phyloP scores from a whole-genome alignment of 2,113 vertebrate genomes.

The Oriolus oriolus region DNA sequence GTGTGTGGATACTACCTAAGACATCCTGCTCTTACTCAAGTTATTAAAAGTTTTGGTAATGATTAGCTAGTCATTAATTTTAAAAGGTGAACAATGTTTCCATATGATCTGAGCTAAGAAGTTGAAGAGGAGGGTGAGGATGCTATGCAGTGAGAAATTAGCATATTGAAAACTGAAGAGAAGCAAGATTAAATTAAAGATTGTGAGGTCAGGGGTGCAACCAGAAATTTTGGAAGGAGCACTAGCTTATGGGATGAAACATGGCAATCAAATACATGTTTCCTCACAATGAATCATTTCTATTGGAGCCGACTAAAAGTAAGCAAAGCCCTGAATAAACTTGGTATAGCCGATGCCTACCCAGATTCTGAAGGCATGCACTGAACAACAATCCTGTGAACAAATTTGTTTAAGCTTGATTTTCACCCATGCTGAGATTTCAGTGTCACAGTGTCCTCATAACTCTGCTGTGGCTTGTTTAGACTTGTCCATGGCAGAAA shows the following conservation, averaged over 20 bases:
- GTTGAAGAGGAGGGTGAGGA: background rate
- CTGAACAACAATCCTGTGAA: fast-evolving
- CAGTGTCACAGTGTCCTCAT: background rate
- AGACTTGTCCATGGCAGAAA: background rate
- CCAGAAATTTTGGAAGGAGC: background rate
- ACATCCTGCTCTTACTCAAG: background rate
- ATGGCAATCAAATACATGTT: background rate
- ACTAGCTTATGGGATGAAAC: background rate
- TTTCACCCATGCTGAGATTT: background rate
- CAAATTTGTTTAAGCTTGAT: background rate
- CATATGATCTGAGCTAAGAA: background rate
- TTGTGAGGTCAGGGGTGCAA: background rate
- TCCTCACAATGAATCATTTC: background rate
- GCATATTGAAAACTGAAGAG: background rate
- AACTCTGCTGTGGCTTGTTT: background rate
- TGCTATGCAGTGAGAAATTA: background rate
- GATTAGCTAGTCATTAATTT: background rate
- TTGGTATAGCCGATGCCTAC: background rate
- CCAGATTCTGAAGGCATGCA: background rate
- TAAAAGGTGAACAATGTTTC: background rate
- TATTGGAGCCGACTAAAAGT: background rate
- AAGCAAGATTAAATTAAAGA: background rate
- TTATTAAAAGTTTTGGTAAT: background rate
- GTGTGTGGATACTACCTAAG: background rate
- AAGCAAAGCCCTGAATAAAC: background rate